These are phyloP conservation scores for Cheilosia scutellata DNA, from an alignment of 2,888 invertebrate genomes.

Conservation along the genomic window DNA sequence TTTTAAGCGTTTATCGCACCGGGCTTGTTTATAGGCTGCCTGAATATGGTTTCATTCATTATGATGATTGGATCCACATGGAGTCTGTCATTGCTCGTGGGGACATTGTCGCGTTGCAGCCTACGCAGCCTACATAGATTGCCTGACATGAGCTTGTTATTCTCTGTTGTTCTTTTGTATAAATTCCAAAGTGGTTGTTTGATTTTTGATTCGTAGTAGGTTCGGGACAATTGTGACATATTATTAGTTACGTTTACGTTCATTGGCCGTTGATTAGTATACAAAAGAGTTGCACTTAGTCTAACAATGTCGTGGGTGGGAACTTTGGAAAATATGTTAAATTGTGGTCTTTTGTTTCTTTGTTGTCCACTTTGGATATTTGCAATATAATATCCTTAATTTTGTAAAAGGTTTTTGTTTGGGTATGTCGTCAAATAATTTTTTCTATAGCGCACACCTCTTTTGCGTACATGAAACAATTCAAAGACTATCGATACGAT, in stretches of 20 bases:
- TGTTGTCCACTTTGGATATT: too few species aligned
- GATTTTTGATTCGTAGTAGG: slow-evolving; percentile 32
- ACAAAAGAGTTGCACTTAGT: neutral
- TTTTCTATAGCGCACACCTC: too few species aligned
- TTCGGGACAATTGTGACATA: slow-evolving; percentile 27
- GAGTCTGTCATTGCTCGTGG: slow-evolving; percentile 9
- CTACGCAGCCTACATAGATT: slow-evolving; percentile 26
- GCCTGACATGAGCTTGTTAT: slow-evolving; percentile 1
- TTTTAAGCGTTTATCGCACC: slow-evolving; percentile 31
- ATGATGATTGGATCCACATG: slow-evolving; percentile 33
- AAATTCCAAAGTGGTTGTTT: slow-evolving; percentile 46
- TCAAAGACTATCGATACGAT: too few species aligned
- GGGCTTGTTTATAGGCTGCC: neutral
- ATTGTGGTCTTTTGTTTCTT: too few species aligned
- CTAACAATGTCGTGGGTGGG: neutral
- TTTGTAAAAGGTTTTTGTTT: too few species aligned
- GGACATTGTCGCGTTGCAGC: neutral
- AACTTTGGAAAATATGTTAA: neutral
- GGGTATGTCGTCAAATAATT: too few species aligned
- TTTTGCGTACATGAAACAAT: too few species aligned
- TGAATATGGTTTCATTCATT: slow-evolving; percentile 43
- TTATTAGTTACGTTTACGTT: slow-evolving; percentile 27
- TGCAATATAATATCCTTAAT: too few species aligned
- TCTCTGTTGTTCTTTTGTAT: slow-evolving; percentile 14
- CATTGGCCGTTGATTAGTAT: slow-evolving; percentile 7